Percentiles rank a stretch among this genome's conserved stretches.
phyloP scores from a whole-genome alignment of 2,797 vertebrate genomes.

The Tenualosa ilisha region DNA sequence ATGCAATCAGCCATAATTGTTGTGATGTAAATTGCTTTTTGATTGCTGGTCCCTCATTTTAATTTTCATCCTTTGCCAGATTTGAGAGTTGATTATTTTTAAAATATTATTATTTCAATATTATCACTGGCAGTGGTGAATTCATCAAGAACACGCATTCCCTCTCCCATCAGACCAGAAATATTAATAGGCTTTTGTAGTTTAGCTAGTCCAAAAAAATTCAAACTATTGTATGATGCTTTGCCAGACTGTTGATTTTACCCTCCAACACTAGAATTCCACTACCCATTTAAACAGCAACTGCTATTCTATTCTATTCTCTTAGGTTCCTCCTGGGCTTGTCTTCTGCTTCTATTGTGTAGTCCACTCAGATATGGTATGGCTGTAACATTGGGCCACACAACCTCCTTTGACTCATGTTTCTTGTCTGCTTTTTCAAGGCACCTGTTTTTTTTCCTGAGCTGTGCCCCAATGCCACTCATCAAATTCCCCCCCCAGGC shows the following conservation, averaged over 20 bases:
- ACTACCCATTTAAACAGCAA: background rate
- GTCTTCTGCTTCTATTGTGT: background rate
- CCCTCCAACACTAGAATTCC: background rate
- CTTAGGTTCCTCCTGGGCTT: background rate
- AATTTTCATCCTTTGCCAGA: conserved; percentile 45
- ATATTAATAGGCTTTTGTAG: conserved; percentile 6
- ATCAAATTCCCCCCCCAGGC: background rate
- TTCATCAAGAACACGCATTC: conserved; percentile 33
- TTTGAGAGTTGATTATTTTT: conserved; percentile 45
- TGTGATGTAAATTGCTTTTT: conserved; percentile 45
- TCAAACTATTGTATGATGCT: background rate
- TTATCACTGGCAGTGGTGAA: conserved; percentile 33
- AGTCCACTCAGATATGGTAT: background rate
- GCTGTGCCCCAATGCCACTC: background rate
- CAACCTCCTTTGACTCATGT: background rate
- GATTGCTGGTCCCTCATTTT: conserved; percentile 44
- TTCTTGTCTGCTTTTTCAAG: background rate
- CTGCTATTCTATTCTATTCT: background rate
- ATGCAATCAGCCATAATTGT: conserved; percentile 51
- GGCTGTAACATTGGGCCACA: background rate
- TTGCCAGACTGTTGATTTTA: background rate
- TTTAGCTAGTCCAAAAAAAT: background rate
- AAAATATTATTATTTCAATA: conserved; percentile 47
- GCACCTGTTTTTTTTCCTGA: background rate
- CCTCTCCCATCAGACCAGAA: background rate